These are phyloP conservation scores for Helogale parvula DNA, from an alignment of 2,113 vertebrate species.

Conservation along the genomic window DNA sequence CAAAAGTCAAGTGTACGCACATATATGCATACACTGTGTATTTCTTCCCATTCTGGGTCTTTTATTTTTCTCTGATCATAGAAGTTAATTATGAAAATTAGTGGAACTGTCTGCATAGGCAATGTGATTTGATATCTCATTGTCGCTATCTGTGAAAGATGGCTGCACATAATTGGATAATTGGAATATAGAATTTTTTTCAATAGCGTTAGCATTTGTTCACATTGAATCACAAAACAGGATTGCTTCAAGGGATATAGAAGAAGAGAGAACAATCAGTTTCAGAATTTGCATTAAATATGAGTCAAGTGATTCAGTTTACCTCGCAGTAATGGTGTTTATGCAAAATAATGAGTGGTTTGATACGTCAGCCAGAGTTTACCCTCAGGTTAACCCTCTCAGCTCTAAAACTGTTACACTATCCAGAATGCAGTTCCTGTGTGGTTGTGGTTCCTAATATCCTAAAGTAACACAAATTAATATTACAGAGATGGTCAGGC, in stretches of 20 bases:
- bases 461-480: not conserved
- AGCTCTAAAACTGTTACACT: not conserved
- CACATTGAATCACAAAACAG: not conserved
- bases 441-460: not conserved
- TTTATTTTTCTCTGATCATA: not conserved
- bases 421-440: not conserved
- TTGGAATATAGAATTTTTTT: not conserved
- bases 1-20: not conserved
- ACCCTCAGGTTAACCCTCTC: not conserved
- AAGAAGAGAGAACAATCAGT: not conserved
- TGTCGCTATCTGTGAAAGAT: not conserved
- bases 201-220: not conserved
- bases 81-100: not conserved
- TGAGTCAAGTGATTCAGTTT: not conserved
- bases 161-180: not conserved
- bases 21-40: not conserved
- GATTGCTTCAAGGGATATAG: not conserved
- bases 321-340: not conserved
- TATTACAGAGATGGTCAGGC: not conserved
- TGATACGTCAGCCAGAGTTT: not conserved
- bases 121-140: not conserved
- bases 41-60: not conserved
- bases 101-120: not conserved
- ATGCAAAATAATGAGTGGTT: not conserved
- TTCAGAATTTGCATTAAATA: not conserved